Evolutionary conservation across 1,140 invertebrate genomes (phyloP).

Genomic region (Zaprionus vittiger): DNA sequence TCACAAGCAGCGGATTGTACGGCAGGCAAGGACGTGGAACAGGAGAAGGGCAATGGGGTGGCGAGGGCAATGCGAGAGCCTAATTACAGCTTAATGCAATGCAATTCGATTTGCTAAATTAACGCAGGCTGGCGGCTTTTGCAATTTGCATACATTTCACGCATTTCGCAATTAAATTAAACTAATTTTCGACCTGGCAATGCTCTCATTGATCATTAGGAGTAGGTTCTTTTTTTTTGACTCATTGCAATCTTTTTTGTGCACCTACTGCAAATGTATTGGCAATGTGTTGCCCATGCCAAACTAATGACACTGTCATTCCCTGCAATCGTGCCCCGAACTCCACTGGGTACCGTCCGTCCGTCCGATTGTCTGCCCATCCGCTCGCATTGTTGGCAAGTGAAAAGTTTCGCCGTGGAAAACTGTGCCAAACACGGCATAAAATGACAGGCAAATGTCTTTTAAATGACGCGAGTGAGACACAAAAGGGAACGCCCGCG

Average conservation of each 20-base stretch:
- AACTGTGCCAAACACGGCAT: constrained; percentile 82
- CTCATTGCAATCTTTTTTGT: constrained; percentile 24
- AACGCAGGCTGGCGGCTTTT: constrained; percentile 55
- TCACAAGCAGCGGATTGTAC: constrained; percentile 1
- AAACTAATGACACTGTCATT: constrained; percentile 73
- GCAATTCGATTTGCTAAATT: constrained; percentile 75
- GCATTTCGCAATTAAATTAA: constrained; percentile 70
- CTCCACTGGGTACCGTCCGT: background rate
- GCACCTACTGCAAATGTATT: constrained; percentile 80
- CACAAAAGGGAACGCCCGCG: constrained; percentile 79
- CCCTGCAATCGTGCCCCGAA: constrained; percentile 6
- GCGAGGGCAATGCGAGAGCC: constrained; percentile 15
- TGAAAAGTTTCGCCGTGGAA: constrained; percentile 56
- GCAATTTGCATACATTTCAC: constrained; percentile 71
- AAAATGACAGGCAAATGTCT: constrained; percentile 82
- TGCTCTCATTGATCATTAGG: constrained; percentile 66
- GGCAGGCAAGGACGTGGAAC: background rate
- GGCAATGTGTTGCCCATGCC: constrained; percentile 80
- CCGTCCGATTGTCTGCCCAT: background rate
- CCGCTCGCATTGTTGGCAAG: constrained; percentile 45
- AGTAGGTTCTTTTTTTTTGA: background rate
- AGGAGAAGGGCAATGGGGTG: background rate
- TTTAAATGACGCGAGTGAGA: constrained; percentile 82
- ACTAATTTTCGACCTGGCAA: constrained; percentile 55
- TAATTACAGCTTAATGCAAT: constrained; percentile 71